Evolutionary conservation across 2,113 vertebrate genomes (phyloP), one percentile per base, ranked within the genome.

Genomic region (Guaruba guarouba): DNA sequence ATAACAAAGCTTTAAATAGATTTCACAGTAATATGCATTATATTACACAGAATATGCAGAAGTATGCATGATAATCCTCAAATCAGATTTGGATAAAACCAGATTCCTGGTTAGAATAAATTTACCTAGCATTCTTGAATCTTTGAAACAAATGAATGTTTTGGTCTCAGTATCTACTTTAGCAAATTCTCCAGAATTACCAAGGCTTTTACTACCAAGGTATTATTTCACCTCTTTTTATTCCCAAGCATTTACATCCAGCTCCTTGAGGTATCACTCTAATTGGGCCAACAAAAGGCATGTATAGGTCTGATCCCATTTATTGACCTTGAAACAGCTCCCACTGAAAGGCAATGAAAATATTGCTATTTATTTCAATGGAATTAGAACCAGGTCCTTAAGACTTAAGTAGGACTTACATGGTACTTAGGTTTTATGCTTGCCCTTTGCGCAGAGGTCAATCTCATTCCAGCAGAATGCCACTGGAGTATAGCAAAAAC

Each of bases 401-500:
- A 95, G 81, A 90, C 67, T 74, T 90, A 93, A 95, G 86, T 81
- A 93, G 87, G 68, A 67, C 92, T 90, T 95, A 79, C 90, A 95
- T 90, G 95, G 94, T 93, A 52, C 86, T 96, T 95, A 44, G 82
- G 69, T 94, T 97, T 96, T 96, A 96, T 96, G 96, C 85, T 93
- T 95, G 92, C 86, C 88, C 95, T 95, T 39, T 86, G 79, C 82
- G 41, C 93, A 54, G 86, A 73, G 92, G 82, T 94, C 95, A 94
- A 92, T 93, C 90, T 96, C 82, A 96, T 94, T 96, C 88, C 77
- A 79, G 55, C 76, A 82, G 87, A 93, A 95, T 93, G 80, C 69
- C 88, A 84, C 90, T 97, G 90, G 88, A 95, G 86, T 92, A 95
- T 88, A 90, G 90, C 93, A 92, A 92, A 96, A 96, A 62, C 70